A percentile compares a stretch with the other conserved stretches of the same genome.
These are phyloP conservation scores for Holacanthella duospinosa DNA, from an alignment of 2,888 invertebrate species.

Conservation along the genomic window DNA sequence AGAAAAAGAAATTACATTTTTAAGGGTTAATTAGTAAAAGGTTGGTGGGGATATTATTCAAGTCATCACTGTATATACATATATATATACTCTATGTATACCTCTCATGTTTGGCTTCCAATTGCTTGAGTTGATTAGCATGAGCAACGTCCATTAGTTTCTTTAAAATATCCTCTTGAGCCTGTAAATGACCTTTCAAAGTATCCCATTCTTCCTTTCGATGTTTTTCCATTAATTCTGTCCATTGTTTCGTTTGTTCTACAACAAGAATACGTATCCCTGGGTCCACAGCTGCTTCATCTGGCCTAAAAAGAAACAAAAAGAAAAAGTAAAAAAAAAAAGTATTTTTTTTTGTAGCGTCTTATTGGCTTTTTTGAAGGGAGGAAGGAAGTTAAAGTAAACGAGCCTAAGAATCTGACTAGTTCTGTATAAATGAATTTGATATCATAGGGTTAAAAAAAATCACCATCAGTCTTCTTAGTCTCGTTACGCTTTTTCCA, in stretches of 20 bases:
- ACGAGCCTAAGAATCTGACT: too few species aligned
- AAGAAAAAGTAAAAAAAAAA: too few species aligned
- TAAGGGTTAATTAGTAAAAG: too few species aligned
- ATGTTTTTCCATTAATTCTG: conserved; percentile 47
- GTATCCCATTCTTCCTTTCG: conserved; percentile 64
- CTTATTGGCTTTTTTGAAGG: too few species aligned
- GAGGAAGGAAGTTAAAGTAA: too few species aligned
- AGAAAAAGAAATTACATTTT: neutral
- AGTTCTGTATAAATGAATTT: too few species aligned
- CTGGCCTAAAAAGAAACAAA: neutral
- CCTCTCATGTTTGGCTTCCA: conserved; percentile 80
- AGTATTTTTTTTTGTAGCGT: too few species aligned
- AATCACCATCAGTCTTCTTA: too few species aligned
- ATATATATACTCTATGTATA: conserved; percentile 39
- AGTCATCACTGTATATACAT: too few species aligned
- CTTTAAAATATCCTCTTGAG: conserved; percentile 50
- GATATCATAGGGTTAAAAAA: too few species aligned
- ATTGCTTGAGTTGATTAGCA: conserved; percentile 71
- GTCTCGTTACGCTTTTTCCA: too few species aligned
- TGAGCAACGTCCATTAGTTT: conserved; percentile 76
- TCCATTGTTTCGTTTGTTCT: conserved; percentile 90
- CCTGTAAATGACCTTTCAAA: conserved; percentile 55
- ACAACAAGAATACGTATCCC: conserved; percentile 69
- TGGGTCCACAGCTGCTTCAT: conserved; percentile 64
- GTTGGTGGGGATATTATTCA: too few species aligned